Evolutionary conservation across 2,888 invertebrate genomes (phyloP).

Genomic region (Eupithecia inturbata): DNA sequence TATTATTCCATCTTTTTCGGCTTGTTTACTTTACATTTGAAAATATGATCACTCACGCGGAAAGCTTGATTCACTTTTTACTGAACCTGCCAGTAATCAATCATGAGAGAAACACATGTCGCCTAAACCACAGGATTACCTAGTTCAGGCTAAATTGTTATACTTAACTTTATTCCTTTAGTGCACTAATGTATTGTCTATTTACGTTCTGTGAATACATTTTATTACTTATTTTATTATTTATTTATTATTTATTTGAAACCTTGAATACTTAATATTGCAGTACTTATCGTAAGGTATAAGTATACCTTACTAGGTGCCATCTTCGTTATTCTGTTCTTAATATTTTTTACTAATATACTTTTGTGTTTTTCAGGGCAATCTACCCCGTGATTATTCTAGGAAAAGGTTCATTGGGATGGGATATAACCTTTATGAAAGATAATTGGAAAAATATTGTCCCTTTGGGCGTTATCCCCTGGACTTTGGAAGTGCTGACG

Average conservation of each 20-base stretch:
- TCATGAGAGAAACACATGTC: not conserved
- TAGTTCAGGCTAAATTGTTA: too few species aligned
- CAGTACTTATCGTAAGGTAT: not conserved
- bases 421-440: slow-evolving; percentile 70
- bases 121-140: too few species aligned
- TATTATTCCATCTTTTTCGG: not conserved
- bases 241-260: too few species aligned
- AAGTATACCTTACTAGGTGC: too few species aligned
- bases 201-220: too few species aligned
- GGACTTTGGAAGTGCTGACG: slow-evolving; percentile 67
- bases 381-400: slow-evolving; percentile 75
- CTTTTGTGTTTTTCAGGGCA: slow-evolving; percentile 57
- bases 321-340: too few species aligned
- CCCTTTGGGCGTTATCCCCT: slow-evolving; percentile 69
- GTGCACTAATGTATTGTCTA: too few species aligned
- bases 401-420: slow-evolving; percentile 73
- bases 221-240: too few species aligned
- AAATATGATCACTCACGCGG: slow-evolving; percentile 4
- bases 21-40: not conserved
- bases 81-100: slow-evolving; percentile 2
- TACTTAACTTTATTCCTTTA: too few species aligned
- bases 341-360: too few species aligned
- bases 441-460: slow-evolving; percentile 66
- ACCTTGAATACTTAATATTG: not conserved
- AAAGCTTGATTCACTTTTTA: slow-evolving; percentile 1